phyloP scores from a whole-genome alignment of 2,888 invertebrate genomes.

The Polyommatus icarus region DNA sequence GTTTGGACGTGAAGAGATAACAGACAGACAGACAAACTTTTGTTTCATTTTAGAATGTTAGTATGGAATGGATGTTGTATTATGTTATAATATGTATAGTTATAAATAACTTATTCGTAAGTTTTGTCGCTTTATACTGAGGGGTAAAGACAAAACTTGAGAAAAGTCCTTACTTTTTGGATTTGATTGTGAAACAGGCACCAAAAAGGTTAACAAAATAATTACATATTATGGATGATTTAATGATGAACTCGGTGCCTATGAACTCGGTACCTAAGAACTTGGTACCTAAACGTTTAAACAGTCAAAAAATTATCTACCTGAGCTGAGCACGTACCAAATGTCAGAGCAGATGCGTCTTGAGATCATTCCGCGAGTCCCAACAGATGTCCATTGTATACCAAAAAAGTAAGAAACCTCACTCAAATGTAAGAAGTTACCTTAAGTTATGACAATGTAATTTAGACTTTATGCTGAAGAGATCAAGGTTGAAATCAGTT shows the following conservation, averaged over 20 bases:
- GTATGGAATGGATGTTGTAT: no score
- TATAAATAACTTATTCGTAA: no score
- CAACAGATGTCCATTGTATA: slow-evolving; percentile 37
- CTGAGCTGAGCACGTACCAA: slow-evolving; percentile 69
- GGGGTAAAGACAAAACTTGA: no score
- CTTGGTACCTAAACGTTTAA: not conserved
- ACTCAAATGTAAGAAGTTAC: not conserved
- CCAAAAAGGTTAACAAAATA: no score
- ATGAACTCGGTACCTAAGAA: not conserved
- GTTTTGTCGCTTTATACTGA: no score
- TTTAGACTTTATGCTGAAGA: not conserved
- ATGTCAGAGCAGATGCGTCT: slow-evolving; percentile 70
- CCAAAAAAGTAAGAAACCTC: slow-evolving; percentile 18
- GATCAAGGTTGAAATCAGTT: not conserved
- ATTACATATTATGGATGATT: no score
- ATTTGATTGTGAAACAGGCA: no score
- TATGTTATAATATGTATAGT: no score
- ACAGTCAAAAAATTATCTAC: slow-evolving; percentile 49
- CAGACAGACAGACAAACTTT: no score
- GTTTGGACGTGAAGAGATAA: no score
- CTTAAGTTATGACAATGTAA: not conserved
- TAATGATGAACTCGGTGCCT: not conserved
- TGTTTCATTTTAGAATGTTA: no score
- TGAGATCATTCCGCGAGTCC: slow-evolving; percentile 67
- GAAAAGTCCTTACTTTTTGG: no score